Evolutionary conservation across 2,113 vertebrate species (phyloP), one percentile per base, ranked within the genome.

Genomic region (Plecotus auritus): DNA sequence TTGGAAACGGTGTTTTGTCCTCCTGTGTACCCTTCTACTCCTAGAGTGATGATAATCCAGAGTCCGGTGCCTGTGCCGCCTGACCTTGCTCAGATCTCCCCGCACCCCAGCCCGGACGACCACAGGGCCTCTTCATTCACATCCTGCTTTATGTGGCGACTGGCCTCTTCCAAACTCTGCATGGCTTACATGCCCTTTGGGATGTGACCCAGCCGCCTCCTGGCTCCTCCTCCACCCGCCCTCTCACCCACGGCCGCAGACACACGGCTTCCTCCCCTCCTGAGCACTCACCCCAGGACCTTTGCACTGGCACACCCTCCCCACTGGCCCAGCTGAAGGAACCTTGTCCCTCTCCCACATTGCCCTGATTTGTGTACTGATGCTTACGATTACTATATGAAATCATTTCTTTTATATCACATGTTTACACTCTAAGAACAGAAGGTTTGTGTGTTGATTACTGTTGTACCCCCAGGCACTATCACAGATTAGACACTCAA

Each of bases 11-110:
- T 85, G 13, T 51, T 67, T 42, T 45, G 23, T 88, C 80, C 81
- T 84, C 91, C 40, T 28, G 10, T 16, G 28, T 12, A 77, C 74
- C 28, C n/a, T 95, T 88, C 91, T 91, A 73, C 69, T 85, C 49
- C 30, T 23, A 1, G 26, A 7, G 42, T 78, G 70, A 72, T 78
- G 9, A 14, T 18, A 82, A 40, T 22, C 22, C 49, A 14, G 35
- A 72, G 87, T 32, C 74, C 61, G 17, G 17, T 11, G 64, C 7
- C 14, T 4, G 23, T 4, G 1, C 17, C 0, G 9, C 42, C 35
- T 9, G 8, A 7, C 64, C 77, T 47, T 49, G 77, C 66, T 28
- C 28, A 5, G 0, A 4, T 59, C 28, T 76, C 49, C 35, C 42
- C 28, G 5, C 20, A 3, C 26, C 28, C 77, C 26, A 7, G 67